Conservation (phyloP, 2,888 invertebrate species). For the Syritta pipiens region DNA sequence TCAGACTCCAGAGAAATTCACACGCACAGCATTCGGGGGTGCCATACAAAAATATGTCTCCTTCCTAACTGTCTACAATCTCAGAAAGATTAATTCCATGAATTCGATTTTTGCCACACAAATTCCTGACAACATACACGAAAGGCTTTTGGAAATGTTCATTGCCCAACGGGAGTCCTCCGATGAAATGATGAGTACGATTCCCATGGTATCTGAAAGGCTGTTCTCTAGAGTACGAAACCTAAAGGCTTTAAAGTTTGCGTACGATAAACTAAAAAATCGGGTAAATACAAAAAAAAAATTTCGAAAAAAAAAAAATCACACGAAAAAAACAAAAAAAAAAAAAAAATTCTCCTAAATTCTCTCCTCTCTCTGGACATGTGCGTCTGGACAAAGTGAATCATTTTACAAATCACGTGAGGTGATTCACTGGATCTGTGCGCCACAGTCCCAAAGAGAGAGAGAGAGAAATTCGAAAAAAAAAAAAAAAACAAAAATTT, state of each 20-base stretch:
- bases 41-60: constrained; percentile 22
- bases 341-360: too few relatives aligned
- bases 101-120: too few relatives aligned
- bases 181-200: constrained; percentile 35
- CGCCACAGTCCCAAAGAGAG: too few relatives aligned
- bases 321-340: too few relatives aligned
- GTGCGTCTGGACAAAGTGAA: too few relatives aligned
- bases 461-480: constrained; percentile 26
- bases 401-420: too few relatives aligned
- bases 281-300: constrained; percentile 29
- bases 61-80: constrained; percentile 40
- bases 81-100: constrained; percentile 31
- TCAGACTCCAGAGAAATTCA: constrained; percentile 13
- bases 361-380: too few relatives aligned
- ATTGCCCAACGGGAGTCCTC: constrained; percentile 43
- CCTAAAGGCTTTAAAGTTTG: constrained; percentile 17
- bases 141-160: constrained; percentile 34
- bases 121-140: constrained; percentile 12
- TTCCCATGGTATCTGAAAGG: constrained; percentile 24
- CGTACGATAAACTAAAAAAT: constrained; percentile 29
- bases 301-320: too few relatives aligned
- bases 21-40: constrained; percentile 26
- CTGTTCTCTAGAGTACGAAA: constrained; percentile 30
- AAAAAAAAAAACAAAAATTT: background rate
- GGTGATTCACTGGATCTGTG: too few relatives aligned